Evolutionary conservation across 2,113 vertebrate species (phyloP).

Genomic region (Lutjanus erythropterus): DNA sequence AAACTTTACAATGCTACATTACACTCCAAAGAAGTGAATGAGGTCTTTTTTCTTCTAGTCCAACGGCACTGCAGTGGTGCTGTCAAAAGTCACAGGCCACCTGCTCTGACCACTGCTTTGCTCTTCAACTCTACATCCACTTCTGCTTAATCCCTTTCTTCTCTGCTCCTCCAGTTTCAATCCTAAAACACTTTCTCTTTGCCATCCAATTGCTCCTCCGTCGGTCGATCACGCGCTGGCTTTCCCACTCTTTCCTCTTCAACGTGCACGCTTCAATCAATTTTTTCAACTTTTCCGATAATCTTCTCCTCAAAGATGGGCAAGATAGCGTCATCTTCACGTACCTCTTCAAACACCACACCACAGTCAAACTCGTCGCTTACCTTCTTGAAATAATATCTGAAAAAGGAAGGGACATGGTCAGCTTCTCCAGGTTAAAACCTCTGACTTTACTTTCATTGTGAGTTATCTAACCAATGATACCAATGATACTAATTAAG

Average conservation of each 20-base stretch:
- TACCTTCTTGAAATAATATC: conserved; percentile 98
- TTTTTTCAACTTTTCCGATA: conserved; percentile 95
- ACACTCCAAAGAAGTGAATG: conserved; percentile 80
- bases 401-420: conserved; percentile 44
- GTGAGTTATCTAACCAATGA: neutral
- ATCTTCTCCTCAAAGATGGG: conserved; percentile 96
- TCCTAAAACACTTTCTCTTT: conserved; percentile 65
- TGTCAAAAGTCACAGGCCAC: neutral
- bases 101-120: neutral
- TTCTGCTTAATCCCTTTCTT: conserved; percentile 34
- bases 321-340: conserved; percentile 90
- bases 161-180: conserved; percentile 69
- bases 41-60: conserved; percentile 46
- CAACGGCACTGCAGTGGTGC: conserved; percentile 9
- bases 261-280: conserved; percentile 83
- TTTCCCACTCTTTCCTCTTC: neutral
- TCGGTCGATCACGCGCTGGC: neutral
- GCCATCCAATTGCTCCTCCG: conserved; percentile 21
- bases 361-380: conserved; percentile 97
- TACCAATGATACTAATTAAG: no score
- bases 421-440: neutral
- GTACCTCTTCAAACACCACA: conserved; percentile 95
- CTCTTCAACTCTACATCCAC: conserved; percentile 74
- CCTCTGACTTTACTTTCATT: neutral
- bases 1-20: conserved; percentile 91